A percentile compares a stretch with the other conserved stretches of the same genome.
phyloP scores from a whole-genome alignment of 2,113 vertebrate genomes.

The Microcebus griseorufus region DNA sequence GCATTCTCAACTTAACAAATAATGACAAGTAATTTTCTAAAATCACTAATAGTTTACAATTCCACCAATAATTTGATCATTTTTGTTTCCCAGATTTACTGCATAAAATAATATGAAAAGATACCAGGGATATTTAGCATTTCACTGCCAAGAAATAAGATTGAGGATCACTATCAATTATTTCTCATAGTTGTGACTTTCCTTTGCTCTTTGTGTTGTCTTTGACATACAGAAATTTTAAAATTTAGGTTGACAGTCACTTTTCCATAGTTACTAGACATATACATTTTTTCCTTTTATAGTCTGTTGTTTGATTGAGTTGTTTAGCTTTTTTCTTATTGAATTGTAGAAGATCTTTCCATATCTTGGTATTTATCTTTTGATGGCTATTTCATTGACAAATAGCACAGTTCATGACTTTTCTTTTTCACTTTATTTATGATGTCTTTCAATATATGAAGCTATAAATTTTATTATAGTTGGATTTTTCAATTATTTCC shows the following conservation, averaged over 20 bases:
- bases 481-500: constrained; percentile 7
- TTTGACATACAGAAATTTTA: neutral
- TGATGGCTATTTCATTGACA: constrained; percentile 4
- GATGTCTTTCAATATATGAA: constrained; percentile 27
- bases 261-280: neutral
- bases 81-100: neutral
- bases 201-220: neutral
- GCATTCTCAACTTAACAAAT: neutral
- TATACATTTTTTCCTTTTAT: constrained; percentile 31
- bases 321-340: constrained; percentile 22
- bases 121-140: neutral
- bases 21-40: neutral
- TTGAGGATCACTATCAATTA: neutral
- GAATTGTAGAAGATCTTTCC: constrained; percentile 24
- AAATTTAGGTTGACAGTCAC: neutral
- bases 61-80: neutral
- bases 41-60: neutral
- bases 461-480: constrained; percentile 20
- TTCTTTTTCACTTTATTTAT: neutral
- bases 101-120: neutral
- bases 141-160: neutral
- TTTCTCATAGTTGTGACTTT: neutral
- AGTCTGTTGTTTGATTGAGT: neutral
- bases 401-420: neutral
- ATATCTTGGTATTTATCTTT: constrained; percentile 43